These are phyloP conservation scores for Muscicapa striata DNA, from an alignment of 2,797 vertebrate species.

Conservation along the genomic window DNA sequence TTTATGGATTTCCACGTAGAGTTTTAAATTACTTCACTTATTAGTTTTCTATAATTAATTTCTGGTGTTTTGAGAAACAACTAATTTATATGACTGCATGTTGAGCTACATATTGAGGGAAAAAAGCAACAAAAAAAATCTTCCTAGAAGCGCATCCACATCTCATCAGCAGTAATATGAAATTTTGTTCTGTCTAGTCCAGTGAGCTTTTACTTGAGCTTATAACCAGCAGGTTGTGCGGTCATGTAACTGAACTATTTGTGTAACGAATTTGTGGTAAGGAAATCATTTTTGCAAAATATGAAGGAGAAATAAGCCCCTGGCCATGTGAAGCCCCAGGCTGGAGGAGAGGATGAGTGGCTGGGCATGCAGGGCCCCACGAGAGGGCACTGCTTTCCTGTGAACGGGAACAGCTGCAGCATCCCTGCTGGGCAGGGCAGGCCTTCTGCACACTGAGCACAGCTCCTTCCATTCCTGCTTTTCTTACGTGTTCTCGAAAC, in stretches of 20 bases:
- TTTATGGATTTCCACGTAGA: background rate
- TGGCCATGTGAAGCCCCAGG: background rate
- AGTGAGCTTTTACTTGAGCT: background rate
- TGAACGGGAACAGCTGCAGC: background rate
- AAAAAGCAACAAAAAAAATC: background rate
- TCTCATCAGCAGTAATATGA: background rate
- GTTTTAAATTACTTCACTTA: background rate
- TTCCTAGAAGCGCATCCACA: background rate
- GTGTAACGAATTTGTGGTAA: background rate
- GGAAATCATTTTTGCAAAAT: background rate
- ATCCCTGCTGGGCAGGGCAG: background rate
- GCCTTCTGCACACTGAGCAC: background rate
- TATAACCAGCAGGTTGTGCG: rapidly evolving
- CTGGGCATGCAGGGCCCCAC: conserved; percentile 31
- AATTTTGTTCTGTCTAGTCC: background rate
- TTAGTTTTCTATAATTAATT: background rate
- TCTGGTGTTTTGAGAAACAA: background rate
- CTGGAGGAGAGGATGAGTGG: background rate
- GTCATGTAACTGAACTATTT: background rate
- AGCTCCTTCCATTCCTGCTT: background rate
- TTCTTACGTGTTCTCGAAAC: background rate
- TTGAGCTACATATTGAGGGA: background rate
- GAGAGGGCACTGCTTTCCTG: conserved; percentile 75
- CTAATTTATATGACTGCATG: background rate
- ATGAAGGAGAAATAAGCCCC: background rate